These are phyloP conservation scores for Dendrolimus kikuchii DNA, from an alignment of 1,140 invertebrate genomes.

Conservation along the genomic window DNA sequence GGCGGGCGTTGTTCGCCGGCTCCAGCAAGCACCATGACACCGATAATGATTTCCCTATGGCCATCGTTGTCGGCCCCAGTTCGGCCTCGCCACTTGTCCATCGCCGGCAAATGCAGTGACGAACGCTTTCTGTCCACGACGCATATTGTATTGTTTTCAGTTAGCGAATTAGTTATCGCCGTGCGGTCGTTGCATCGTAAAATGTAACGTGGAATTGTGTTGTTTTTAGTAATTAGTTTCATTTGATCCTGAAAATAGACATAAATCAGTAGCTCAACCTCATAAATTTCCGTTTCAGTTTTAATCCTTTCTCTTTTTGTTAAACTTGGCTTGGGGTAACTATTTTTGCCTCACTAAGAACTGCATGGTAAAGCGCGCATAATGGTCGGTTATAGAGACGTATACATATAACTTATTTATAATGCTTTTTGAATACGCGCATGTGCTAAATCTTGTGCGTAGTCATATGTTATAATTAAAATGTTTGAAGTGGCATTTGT, in stretches of 20 bases:
- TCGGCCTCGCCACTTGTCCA: slow-evolving; percentile 33
- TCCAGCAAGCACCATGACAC: slow-evolving; percentile 49
- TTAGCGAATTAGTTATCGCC: slow-evolving; percentile 49
- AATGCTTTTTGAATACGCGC: too few species aligned
- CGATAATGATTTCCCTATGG: slow-evolving; percentile 52
- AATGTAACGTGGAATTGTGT: too few species aligned
- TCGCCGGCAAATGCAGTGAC: slow-evolving; percentile 41
- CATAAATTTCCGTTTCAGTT: slow-evolving; percentile 2
- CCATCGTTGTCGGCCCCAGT: slow-evolving; percentile 26
- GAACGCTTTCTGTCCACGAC: slow-evolving; percentile 43
- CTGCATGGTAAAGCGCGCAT: slow-evolving; percentile 25
- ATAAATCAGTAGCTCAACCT: too few species aligned
- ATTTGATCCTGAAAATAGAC: too few species aligned
- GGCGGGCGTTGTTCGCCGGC: slow-evolving; percentile 21
- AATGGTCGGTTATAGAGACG: slow-evolving; percentile 16
- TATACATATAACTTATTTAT: slow-evolving; percentile 4
- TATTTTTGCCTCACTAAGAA: slow-evolving; percentile 26
- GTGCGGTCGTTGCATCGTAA: slow-evolving; percentile 43
- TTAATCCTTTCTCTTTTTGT: slow-evolving; percentile 11
- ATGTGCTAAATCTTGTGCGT: too few species aligned
- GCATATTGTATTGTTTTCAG: slow-evolving; percentile 47
- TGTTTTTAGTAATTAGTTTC: too few species aligned
- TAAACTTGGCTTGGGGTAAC: slow-evolving; percentile 17
- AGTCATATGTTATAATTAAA: too few species aligned
- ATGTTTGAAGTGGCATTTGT: slow-evolving; percentile 11